Base-by-base conservation (phyloP, 2,888 invertebrate species). In the Agriopis leucophaearia region DNA sequence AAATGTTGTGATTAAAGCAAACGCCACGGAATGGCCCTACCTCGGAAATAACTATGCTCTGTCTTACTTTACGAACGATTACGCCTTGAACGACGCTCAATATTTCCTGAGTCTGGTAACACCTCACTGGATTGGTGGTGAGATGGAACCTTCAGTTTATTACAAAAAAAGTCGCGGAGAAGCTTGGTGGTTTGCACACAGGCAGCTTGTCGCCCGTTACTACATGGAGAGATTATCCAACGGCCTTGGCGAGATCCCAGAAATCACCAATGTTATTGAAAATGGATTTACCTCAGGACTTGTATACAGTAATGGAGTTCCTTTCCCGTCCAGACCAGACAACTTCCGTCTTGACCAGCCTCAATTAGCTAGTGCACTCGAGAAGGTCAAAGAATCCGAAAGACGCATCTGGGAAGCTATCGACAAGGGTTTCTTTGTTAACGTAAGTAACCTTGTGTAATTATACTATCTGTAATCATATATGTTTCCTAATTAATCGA, bases 221-320 rank as follows among this genome's bases (percentile, higher is more conserved):
- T 96, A 97, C 82, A 92, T 97, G 89, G 97, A 97, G 83, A 96
- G 97, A 84, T 88, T 97, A 63, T 95, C 96, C 9, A 95, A 96
- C 81, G 96, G 95, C 69, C 91, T 96, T 58, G 95, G 95, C 13
- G 95, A 96, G 71, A 95, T 97, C 71, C 91, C 94, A 35, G 91
- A 94, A 9, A 91, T 96, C 68, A 91, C 95, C 38, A 94, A 93
- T 69, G 83, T 94, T 58, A 88, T 96, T 56, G 85, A 95, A 73
- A 89, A 95, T 69, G 96, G 96, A 12, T 96, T 95, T 87, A 92
- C 94, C 55, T 95, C 97, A 55, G 95, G 96, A 68, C 88, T 97
- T 72, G 87, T 94, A 64, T 94, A 95, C 82, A 92, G 94, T 77
- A 96, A 95, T 73, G 97, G 97, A 52, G 88, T 96, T 59, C 94